Percentiles rank a stretch among this genome's conserved stretches.
phyloP scores from a whole-genome alignment of 2,113 vertebrate genomes.

The Gracilinanus agilis region DNA sequence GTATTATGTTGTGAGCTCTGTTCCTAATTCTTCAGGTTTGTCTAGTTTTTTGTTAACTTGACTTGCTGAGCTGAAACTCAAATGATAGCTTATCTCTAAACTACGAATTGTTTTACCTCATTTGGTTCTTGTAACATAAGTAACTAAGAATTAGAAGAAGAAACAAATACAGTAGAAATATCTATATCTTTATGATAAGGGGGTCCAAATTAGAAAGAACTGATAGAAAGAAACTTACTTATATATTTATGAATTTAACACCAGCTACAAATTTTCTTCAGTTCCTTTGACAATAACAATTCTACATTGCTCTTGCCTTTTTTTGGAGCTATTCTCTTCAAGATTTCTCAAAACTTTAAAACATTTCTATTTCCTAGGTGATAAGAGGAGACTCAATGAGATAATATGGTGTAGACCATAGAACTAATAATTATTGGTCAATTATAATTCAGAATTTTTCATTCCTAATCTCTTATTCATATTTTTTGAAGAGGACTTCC shows the following conservation, averaged over 20 bases:
- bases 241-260: background rate
- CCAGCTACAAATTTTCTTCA: no score
- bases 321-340: background rate
- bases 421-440: background rate
- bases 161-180: background rate
- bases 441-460: constrained; percentile 5
- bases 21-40: background rate
- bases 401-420: background rate
- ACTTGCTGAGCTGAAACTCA: background rate
- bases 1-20: background rate
- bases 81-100: background rate
- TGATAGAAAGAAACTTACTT: background rate
- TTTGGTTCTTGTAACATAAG: background rate
- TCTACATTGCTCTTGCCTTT: no score
- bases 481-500: constrained; percentile 21
- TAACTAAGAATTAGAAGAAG: background rate
- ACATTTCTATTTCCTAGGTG: background rate
- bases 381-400: background rate
- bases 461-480: background rate
- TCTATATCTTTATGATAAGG: background rate
- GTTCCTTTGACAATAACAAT: no score
- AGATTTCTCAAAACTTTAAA: background rate
- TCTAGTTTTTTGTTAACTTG: background rate
- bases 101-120: background rate
- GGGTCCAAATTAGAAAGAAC: background rate